These are phyloP conservation scores for Plotosus lineatus DNA, from an alignment of 2,113 vertebrate species.

Conservation along the genomic window DNA sequence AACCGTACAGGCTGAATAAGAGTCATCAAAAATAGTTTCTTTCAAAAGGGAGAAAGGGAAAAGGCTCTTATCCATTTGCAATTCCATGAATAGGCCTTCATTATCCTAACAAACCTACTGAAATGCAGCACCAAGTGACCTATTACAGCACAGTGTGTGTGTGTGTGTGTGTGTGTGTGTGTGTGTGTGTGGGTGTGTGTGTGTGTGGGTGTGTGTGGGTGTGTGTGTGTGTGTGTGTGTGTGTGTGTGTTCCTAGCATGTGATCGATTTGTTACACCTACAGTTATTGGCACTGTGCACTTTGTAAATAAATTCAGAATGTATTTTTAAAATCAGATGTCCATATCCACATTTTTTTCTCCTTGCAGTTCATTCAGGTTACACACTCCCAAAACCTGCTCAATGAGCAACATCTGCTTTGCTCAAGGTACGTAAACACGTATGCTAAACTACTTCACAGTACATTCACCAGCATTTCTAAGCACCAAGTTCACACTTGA, in stretches of 20 bases:
- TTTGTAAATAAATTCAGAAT: background rate
- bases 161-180: conserved; percentile 19
- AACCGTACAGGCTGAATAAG: conserved; percentile 4
- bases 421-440: conserved; percentile 42
- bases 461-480: conserved; percentile 50
- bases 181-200: conserved; percentile 24
- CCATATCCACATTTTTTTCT: background rate
- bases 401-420: conserved; percentile 18
- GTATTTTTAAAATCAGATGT: conserved; percentile 14
- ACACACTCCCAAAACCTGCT: background rate
- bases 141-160: conserved; percentile 16
- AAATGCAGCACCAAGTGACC: conserved; percentile 12
- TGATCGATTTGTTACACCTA: background rate
- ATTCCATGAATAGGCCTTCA: conserved; percentile 18
- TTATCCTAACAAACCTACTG: conserved; percentile 34
- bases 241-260: conserved; percentile 18
- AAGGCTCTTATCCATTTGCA: conserved; percentile 32
- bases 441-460: conserved; percentile 38
- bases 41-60: background rate
- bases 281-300: conserved; percentile 6
- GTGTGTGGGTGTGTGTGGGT: conserved; percentile 12
- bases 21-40: conserved; percentile 41
- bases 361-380: conserved; percentile 17
- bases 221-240: conserved; percentile 22
- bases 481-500: conserved; percentile 34